phyloP scores from a whole-genome alignment of 2,113 vertebrate genomes.

The Festucalex cinctus region DNA sequence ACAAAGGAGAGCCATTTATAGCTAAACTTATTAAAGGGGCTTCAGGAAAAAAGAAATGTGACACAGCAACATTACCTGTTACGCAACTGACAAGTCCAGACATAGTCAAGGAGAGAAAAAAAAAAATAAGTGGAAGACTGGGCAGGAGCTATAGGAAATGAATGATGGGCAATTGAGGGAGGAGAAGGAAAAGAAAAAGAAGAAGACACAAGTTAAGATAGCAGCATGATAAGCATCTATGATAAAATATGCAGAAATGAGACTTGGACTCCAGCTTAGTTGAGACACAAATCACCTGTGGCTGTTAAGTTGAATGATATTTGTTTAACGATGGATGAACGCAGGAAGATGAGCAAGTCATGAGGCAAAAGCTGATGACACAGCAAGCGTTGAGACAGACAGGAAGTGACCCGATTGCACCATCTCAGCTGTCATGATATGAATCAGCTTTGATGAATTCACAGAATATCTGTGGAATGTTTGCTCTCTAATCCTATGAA shows the following conservation, averaged over 20 bases:
- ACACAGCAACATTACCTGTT: conserved; percentile 71
- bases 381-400: conserved; percentile 4
- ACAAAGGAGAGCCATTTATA: conserved; percentile 19
- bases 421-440: conserved; percentile 4
- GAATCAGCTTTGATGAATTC: conserved; percentile 2
- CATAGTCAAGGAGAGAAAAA: conserved; percentile 54
- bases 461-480: conserved; percentile 8
- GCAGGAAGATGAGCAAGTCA: conserved; percentile 4
- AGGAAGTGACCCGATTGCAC: conserved; percentile 21
- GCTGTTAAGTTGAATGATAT: no score
- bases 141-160: conserved; percentile 41
- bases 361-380: conserved; percentile 20
- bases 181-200: conserved; percentile 29
- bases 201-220: conserved; percentile 62
- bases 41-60: conserved; percentile 40
- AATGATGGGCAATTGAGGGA: conserved; percentile 47
- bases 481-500: conserved; percentile 1
- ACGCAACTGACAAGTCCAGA: conserved; percentile 74
- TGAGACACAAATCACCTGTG: conserved; percentile 15
- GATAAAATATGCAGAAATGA: conserved; percentile 39
- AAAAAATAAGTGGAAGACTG: conserved; percentile 41
- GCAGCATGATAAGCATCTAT: conserved; percentile 40
- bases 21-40: neutral
- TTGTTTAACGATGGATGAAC: neutral
- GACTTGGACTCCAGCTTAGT: neutral